Percentiles rank a stretch among this genome's conserved stretches.
These are phyloP conservation scores for Synodontis membranacea DNA, from an alignment of 2,113 vertebrate genomes.

Conservation along the genomic window DNA sequence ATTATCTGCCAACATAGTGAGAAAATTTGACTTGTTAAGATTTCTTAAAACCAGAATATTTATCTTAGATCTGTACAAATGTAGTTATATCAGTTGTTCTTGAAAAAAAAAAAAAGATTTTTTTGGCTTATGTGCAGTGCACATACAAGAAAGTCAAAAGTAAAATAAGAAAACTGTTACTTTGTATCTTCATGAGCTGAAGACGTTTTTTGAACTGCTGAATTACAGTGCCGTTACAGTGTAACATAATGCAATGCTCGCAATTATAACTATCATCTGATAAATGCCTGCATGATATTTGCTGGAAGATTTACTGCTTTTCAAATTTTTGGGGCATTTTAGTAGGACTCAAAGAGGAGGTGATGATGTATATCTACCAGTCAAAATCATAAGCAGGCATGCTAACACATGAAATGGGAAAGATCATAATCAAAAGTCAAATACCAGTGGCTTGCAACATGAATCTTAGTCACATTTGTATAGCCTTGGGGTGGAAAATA, in stretches of 20 bases:
- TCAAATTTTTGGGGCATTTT: constrained; percentile 37
- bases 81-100: too few relatives aligned
- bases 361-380: constrained; percentile 57
- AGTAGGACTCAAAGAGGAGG: constrained; percentile 52
- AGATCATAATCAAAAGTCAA: constrained; percentile 24
- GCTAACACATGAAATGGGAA: constrained; percentile 3
- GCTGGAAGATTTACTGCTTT: constrained; percentile 23
- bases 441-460: constrained; percentile 13
- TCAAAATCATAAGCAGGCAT: neutral
- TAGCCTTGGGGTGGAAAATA: neutral
- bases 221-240: neutral
- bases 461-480: constrained; percentile 13
- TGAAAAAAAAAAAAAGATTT: too few relatives aligned
- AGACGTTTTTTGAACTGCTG: neutral
- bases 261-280: neutral
- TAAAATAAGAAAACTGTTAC: neutral
- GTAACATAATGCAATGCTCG: neutral
- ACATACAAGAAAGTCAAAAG: neutral
- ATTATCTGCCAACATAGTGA: too few relatives aligned
- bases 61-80: too few relatives aligned
- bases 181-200: neutral
- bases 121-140: too few relatives aligned
- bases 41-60: too few relatives aligned
- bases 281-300: neutral
- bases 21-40: too few relatives aligned